A percentile compares a stretch with the other conserved stretches of the same genome.
Conservation (phyloP, 2,888 invertebrate species). For the Scelioninae gen. 1 region DNA sequence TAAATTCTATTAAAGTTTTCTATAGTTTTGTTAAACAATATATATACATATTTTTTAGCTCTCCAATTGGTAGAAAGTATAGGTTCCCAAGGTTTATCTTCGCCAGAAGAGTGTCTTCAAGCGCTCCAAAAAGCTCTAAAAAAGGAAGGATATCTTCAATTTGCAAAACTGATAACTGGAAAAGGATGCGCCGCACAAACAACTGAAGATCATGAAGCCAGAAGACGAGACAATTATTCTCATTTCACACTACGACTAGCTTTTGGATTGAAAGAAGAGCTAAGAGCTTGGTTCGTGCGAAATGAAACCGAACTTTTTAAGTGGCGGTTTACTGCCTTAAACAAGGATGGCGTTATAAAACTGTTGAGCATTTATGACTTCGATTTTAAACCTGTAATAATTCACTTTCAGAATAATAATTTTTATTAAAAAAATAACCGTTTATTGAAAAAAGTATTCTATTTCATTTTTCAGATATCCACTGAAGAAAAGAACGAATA, state of each 20-base stretch:
- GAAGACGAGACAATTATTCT: slow-evolving; percentile 93
- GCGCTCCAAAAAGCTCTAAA: slow-evolving; percentile 88
- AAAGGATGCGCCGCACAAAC: slow-evolving; percentile 85
- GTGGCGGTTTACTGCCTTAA: slow-evolving; percentile 89
- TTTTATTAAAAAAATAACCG: too few species aligned
- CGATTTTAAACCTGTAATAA: slow-evolving; percentile 70
- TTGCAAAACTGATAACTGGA: slow-evolving; percentile 87
- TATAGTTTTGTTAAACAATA: neutral
- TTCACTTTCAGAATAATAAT: slow-evolving; percentile 9
- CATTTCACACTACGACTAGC: slow-evolving; percentile 96
- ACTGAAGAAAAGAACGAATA: slow-evolving; percentile 88
- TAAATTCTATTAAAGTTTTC: neutral
- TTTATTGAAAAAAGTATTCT: too few species aligned
- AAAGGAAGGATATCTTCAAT: slow-evolving; percentile 89
- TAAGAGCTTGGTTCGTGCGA: slow-evolving; percentile 93
- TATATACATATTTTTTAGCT: slow-evolving; percentile 85
- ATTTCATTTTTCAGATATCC: slow-evolving; percentile 85
- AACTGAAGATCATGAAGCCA: slow-evolving; percentile 88
- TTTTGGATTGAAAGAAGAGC: slow-evolving; percentile 94
- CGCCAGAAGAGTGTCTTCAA: slow-evolving; percentile 88
- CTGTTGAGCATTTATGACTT: slow-evolving; percentile 90
- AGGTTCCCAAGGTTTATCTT: slow-evolving; percentile 86
- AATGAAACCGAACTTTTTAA: slow-evolving; percentile 96
- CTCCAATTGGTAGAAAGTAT: slow-evolving; percentile 91
- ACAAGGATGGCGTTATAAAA: slow-evolving; percentile 87